Base-by-base conservation (phyloP, 2,113 vertebrate species). In the Pterocles gutturalis region DNA sequence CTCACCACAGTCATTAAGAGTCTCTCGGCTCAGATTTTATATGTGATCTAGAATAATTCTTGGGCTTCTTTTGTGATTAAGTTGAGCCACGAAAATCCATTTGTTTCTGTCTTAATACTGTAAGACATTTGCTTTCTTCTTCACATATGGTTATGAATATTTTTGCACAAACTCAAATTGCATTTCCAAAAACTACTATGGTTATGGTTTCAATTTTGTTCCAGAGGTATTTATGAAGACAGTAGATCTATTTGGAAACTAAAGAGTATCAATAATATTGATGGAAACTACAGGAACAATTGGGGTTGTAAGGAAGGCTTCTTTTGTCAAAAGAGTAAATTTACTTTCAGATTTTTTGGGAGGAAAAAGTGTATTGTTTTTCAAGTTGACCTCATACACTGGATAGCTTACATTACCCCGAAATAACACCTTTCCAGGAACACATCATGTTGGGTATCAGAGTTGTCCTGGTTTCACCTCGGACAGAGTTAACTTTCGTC, bases 291-390 rank as follows among this genome's bases (percentile, higher is more conserved):
- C 11, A 41, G 41, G 21, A 81, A 48, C 0, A 36, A 21, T 4
- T 55, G 0, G 0, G 5, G 1, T 17, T 69, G 4, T 15, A 65
- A 9, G 77, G 53, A 64, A 24, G 1, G 3, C 13, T 53, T 48
- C 2, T 38, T 57, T 31, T 22, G 5, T 28, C 29, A 28, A 31
- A 83, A 77, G 10, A 49, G 3, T 43, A 28, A 31, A 66, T 31
- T 49, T 72, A 17, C 15, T 65, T 43, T 57, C 60, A 49, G 10
- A 0, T 3, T 19, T 57, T 55, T 54, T 9, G 0, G 0, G 6
- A 11, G 21, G 2, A 2, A 13, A 38, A 81, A 24, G 5, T 13
- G 3, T 17, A 14, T 62, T 31, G 14, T 11, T 58, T 94, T 83
- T 49, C 5, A 58, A 36, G 17, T 21, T 84, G 13, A 16, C 22